Percentiles rank a stretch among this genome's conserved stretches.
phyloP scores from a whole-genome alignment of 1,140 invertebrate genomes.

The Triops cancriformis region DNA sequence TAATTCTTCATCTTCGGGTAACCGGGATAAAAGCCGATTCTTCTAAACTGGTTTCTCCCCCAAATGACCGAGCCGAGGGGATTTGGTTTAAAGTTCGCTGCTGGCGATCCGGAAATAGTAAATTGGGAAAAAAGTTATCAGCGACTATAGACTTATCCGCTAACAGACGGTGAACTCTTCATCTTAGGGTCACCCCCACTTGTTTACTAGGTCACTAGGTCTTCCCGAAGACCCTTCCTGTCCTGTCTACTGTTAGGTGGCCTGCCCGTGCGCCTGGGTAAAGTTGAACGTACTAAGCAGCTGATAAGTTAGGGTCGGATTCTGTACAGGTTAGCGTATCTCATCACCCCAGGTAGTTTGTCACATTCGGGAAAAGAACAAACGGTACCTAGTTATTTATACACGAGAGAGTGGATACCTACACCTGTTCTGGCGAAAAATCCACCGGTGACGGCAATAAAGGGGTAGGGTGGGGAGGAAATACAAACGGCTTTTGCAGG shows the following conservation, averaged over 20 bases:
- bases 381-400: not conserved
- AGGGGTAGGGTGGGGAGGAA: not conserved
- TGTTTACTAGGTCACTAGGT: conserved; percentile 13
- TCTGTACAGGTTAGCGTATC: not conserved
- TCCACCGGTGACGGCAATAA: not conserved
- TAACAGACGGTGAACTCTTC: not conserved
- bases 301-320: no score
- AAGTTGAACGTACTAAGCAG: no score
- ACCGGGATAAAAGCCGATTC: not conserved
- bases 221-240: not conserved
- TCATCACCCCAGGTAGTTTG: not conserved
- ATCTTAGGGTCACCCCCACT: not conserved
- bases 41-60: not conserved
- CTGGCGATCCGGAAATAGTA: not conserved
- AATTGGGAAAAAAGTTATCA: not conserved
- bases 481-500: not conserved
- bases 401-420: not conserved
- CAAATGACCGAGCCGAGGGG: not conserved
- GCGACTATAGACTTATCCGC: not conserved
- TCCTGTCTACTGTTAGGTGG: not conserved
- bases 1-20: not conserved
- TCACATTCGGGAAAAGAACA: not conserved
- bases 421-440: not conserved
- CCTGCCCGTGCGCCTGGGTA: not conserved
- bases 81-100: not conserved